Evolutionary conservation across 2,888 invertebrate genomes (phyloP), one percentile per base, ranked within the genome.

Genomic region (Phania funesta): DNA sequence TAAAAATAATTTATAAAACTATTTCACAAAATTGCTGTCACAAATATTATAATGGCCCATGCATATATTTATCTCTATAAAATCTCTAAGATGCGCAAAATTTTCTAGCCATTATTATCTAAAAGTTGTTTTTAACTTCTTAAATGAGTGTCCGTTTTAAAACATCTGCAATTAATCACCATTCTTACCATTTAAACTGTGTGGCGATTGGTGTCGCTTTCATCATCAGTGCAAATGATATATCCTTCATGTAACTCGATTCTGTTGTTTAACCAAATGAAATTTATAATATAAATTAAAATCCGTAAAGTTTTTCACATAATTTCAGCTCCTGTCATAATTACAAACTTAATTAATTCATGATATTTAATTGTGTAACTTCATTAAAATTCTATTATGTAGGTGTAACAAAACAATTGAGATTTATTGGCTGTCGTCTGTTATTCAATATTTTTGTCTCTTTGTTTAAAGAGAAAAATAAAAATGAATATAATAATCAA

Each of bases 331-430:
- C n/a, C 35, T 20, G 64, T 48, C 48, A 74, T 68, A 74, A 80
- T 74, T 64, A 50, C 3, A 20, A 65, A 35, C 64, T 58, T 54
- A 74, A 65, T 68, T 74, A 52, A 65, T 67, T 74, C 74, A 75
- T 80, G 80, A 67, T 62, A 41, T 62, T 62, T 70, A 73, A 64
- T 65, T 41, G 26, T 67, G 26, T 52, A 54, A 60, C 78, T 70
- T 78, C 52, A 78, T 78, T 82, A 65, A 74, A 78, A 78, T 82
- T 82, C 78, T 65, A 58, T 48, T 18, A 3, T 60, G 70, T 65
- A 67, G 74, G 74, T 78, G 74, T 78, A 65, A 78, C 44, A 78
- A 82, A 75, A 52, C 78, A 78, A 78, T 75, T 29, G 38, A 75
- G 44, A 78, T 82, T 75, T 71, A 78, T 82, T 82, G 29, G 18